Percentiles rank a stretch among this genome's conserved stretches.
These are phyloP conservation scores for Ophion obscuratus DNA, from an alignment of 2,888 invertebrate species.

Conservation along the genomic window DNA sequence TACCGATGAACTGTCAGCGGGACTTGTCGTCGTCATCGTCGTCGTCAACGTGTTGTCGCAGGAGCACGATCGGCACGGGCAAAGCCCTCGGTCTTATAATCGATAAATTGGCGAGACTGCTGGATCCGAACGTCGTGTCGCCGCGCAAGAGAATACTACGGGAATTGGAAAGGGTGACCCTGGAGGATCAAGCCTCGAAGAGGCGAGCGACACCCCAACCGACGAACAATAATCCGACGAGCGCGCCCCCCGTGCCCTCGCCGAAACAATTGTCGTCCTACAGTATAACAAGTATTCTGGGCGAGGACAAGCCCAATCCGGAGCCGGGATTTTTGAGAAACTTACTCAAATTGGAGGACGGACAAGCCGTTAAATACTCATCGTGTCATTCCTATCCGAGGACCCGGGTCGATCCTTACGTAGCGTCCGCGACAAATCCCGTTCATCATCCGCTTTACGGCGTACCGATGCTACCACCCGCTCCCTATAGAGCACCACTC, in stretches of 20 bases:
- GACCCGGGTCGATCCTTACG: slow-evolving; percentile 78
- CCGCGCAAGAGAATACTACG: slow-evolving; percentile 93
- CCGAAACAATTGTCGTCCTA: slow-evolving; percentile 88
- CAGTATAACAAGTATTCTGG: slow-evolving; percentile 93
- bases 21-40: slow-evolving; percentile 65
- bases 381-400: slow-evolving; percentile 80
- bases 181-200: slow-evolving; percentile 89
- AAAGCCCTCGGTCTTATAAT: slow-evolving; percentile 80
- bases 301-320: slow-evolving; percentile 86
- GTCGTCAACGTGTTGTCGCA: slow-evolving; percentile 39
- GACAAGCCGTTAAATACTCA: slow-evolving; percentile 81
- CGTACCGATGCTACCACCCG: slow-evolving; percentile 83
- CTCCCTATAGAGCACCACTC: slow-evolving; percentile 84
- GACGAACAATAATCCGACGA: slow-evolving; percentile 59
- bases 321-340: slow-evolving; percentile 82
- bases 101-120: slow-evolving; percentile 80
- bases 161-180: slow-evolving; percentile 91
- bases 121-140: slow-evolving; percentile 88
- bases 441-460: slow-evolving; percentile 82
- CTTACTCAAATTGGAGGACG: slow-evolving; percentile 81
- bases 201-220: slow-evolving; percentile 84
- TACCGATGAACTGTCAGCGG: slow-evolving; percentile 69
- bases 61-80: slow-evolving; percentile 71
- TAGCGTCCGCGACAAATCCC: slow-evolving; percentile 77
- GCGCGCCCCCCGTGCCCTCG: slow-evolving; percentile 74